Evolutionary conservation across 2,113 vertebrate species (phyloP).

Genomic region (Tricholaema leucomelas): DNA sequence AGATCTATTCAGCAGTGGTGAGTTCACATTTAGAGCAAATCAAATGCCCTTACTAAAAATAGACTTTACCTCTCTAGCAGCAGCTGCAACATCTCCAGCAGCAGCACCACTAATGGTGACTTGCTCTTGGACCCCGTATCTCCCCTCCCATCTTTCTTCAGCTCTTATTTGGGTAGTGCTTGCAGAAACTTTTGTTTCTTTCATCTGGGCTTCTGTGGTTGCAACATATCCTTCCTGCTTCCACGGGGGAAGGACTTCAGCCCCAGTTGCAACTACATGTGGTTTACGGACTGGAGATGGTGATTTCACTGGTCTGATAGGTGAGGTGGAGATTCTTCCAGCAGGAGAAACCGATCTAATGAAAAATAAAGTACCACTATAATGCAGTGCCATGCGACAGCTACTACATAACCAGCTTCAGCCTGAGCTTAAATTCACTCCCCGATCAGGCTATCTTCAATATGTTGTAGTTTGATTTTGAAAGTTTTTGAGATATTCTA

Average conservation of each 20-base stretch:
- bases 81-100: slow-evolving; percentile 13
- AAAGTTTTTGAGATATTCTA: neutral
- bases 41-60: neutral
- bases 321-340: slow-evolving; percentile 84
- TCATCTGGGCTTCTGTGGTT: slow-evolving; percentile 78
- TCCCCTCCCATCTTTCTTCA: slow-evolving; percentile 87
- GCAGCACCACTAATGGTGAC: slow-evolving; percentile 69
- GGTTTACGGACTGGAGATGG: slow-evolving; percentile 85
- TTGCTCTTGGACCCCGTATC: slow-evolving; percentile 77
- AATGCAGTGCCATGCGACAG: neutral
- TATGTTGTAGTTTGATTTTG: neutral
- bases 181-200: slow-evolving; percentile 75
- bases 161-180: slow-evolving; percentile 78
- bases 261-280: slow-evolving; percentile 42
- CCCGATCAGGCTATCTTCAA: neutral
- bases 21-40: neutral
- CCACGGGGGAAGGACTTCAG: slow-evolving; percentile 94
- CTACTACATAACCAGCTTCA: neutral
- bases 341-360: slow-evolving; percentile 90
- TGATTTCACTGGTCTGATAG: slow-evolving; percentile 93
- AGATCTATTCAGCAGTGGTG: neutral
- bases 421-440: neutral
- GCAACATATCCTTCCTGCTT: slow-evolving; percentile 85
- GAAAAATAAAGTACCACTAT: neutral
- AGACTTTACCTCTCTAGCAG: slow-evolving; percentile 71